phyloP scores from a whole-genome alignment of 2,797 vertebrate genomes.

The Lagorchestes hirsutus region DNA sequence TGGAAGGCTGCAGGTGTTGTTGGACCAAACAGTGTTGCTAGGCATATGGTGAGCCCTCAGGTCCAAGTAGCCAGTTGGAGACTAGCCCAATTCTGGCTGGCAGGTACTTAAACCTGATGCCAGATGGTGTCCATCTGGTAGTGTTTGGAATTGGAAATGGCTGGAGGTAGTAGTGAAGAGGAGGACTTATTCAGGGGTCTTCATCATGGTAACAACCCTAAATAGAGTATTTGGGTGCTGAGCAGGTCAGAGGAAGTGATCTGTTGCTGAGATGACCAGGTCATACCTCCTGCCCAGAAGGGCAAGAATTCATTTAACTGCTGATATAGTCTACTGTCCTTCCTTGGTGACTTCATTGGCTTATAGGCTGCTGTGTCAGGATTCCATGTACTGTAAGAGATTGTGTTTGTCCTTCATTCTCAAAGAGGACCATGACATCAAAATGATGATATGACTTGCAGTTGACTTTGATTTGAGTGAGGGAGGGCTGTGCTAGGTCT shows the following conservation, averaged over 20 bases:
- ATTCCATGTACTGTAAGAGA: background rate
- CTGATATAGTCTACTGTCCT: background rate
- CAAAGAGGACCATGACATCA: too few species aligned
- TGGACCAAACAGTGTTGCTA: fast-evolving
- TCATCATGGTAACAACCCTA: background rate
- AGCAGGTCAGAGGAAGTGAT: background rate
- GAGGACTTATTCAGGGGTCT: background rate
- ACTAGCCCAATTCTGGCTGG: constrained; percentile 38
- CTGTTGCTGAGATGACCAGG: background rate
- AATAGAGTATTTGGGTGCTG: background rate
- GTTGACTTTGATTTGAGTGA: too few species aligned
- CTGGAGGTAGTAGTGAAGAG: background rate
- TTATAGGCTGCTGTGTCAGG: background rate
- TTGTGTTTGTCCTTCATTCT: too few species aligned
- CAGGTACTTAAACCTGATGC: background rate
- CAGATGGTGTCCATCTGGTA: constrained; percentile 70
- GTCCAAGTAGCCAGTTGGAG: constrained; percentile 27
- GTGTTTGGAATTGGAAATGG: constrained; percentile 6
- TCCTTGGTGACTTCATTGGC: background rate
- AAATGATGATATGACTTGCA: too few species aligned
- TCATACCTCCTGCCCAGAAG: background rate
- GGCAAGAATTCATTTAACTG: background rate
- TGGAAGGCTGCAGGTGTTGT: fast-evolving
- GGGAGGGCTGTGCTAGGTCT: too few species aligned
- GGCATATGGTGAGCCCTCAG: background rate